Evolutionary conservation across 2,797 vertebrate genomes (phyloP), one percentile per base, ranked within the genome.

Genomic region (Neoniphon sammara): DNA sequence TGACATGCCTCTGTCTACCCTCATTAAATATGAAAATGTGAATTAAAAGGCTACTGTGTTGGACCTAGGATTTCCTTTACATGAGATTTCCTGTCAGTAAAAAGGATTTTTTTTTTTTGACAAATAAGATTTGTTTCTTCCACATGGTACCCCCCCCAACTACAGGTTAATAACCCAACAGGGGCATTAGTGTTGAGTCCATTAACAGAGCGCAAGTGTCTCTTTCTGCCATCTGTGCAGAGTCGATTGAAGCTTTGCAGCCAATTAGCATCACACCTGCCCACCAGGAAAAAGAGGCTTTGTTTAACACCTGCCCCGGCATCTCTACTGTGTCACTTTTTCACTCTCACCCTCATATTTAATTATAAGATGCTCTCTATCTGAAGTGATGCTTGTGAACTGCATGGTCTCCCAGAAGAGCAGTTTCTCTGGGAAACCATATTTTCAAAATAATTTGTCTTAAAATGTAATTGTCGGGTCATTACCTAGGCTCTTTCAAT

Each of bases 191-290:
- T 30, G 56, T 30, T 27, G 14, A 18, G 1, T 34, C 8, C 49
- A n/a, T 39, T 53, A 54, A 59, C 44, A 47, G 11, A 47, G 25
- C 65, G 36, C n/a, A 7, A 58, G 68, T 34, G 81, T 80, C 46
- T 47, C 25, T 81, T 69, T 73, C 54, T 77, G 61, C 67, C 47
- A 80, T 27, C 72, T 71, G 62, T 64, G 63, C 75, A 75, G 73
- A 77, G 25, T 2, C 46, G n/a, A 56, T 9, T 4, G 17, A 64
- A 21, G 57, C 57, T 36, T 42, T 72, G 70, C 63, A 66, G 69
- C 17, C 31, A 64, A 62, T 81, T 36, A 75, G 30, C 1, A 70
- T 46, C 76, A 85, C 82, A 80, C 80, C 82, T 89, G 84, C 76
- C 80, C 47, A 3, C n/a, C 18, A 18, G 53, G 64, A 75, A 47